Evolutionary conservation across 2,888 invertebrate species (phyloP), one percentile per base, ranked within the genome.

Genomic region (Drosophila lacicola): DNA sequence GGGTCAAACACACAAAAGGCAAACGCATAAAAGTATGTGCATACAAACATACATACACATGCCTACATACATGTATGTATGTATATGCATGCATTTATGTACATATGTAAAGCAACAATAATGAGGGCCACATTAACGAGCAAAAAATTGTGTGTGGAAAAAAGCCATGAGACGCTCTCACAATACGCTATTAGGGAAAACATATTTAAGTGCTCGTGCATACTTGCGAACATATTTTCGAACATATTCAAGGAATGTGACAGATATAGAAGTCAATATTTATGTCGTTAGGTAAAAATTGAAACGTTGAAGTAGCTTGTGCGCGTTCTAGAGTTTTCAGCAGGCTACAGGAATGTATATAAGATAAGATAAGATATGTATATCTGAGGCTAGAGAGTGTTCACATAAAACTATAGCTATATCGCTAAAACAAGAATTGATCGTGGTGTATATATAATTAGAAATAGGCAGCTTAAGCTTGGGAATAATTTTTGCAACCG

Each of bases 1-100:
- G 74, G 79, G 79, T 80, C 80, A 80, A 77, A 74, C 61, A 66
- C 63, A 69, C 57, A 75, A 75, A 71, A 65, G 70, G 58, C 76
- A 69, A 57, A 60, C 53, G 49, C 11, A 56, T 51, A 46, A 45
- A 49, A 41, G 13, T 68, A 44, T 36, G 29, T 8, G 29, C 29
- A 47, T 25, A 37, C 17, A 36, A 21, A 41, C 42, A 25, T 29
- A 14, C 42, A 54, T 13, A 17, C 17, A 21, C 37, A 50, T 57
- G 29, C 17, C 17, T 17, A 17, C 49, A 25, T 33, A 46, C 29
- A 8, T 17, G 17, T 29, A 13, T 49, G 42, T 37, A 56, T 41
- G 14, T 33, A 54, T 39, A 19, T 46, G 46, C 39, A 33, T 62
- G 53, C 29, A 29, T 8, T 29, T 29, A 29, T 29, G 29, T 29